Evolutionary conservation across 1,140 invertebrate species (phyloP).

Genomic region (Tetramorium alpestre): DNA sequence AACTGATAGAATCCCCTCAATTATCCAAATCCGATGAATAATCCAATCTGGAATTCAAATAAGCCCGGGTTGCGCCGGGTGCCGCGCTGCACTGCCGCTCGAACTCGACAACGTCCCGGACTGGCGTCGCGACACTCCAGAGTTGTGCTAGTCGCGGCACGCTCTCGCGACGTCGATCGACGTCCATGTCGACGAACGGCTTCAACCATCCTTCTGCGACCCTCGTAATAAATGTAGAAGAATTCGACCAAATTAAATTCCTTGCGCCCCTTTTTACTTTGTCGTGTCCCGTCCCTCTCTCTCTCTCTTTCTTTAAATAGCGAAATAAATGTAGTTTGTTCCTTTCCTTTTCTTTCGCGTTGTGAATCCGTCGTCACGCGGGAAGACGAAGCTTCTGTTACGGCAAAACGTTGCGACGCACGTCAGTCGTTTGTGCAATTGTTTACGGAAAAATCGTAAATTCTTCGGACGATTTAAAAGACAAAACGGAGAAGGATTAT

Average conservation of each 20-base stretch:
- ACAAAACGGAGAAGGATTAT: not conserved
- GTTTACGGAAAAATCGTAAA: not conserved
- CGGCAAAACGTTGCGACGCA: not conserved
- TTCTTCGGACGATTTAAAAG: not conserved
- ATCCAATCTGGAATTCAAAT: conserved; percentile 83
- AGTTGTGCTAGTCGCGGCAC: conserved; percentile 29
- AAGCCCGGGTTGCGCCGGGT: conserved; percentile 70
- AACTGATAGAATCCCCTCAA: conserved; percentile 80
- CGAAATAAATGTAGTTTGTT: conserved; percentile 13
- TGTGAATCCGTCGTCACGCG: not conserved
- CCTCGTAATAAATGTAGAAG: conserved; percentile 79
- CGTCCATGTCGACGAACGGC: conserved; percentile 60
- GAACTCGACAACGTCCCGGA: conserved; percentile 29
- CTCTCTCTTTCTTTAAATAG: not conserved
- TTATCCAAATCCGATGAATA: conserved; percentile 81
- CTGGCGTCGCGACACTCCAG: conserved; percentile 34
- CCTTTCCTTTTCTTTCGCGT: not conserved
- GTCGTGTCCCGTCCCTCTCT: not conserved
- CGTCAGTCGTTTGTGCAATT: not conserved
- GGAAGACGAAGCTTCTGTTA: conserved; percentile 20
- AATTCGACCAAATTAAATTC: conserved; percentile 81
- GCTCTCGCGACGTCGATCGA: conserved; percentile 49
- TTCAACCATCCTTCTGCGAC: conserved; percentile 66
- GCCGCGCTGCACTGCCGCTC: conserved; percentile 40
- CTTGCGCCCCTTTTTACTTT: conserved; percentile 61